Evolutionary conservation across 2,797 vertebrate genomes (phyloP).

Genomic region (Tiaroga cobitis): DNA sequence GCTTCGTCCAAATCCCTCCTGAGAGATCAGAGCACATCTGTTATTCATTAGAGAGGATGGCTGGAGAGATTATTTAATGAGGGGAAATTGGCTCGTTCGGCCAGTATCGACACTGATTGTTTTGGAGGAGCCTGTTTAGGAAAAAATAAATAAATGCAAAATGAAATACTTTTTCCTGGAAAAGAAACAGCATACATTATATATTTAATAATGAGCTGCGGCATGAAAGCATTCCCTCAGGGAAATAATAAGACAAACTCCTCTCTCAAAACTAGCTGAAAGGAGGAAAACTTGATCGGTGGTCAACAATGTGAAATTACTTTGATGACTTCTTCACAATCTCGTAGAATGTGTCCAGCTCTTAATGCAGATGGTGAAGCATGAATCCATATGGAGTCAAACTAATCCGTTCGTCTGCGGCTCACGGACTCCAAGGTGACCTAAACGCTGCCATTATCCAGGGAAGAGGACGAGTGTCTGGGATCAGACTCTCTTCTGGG

Average conservation of each 20-base stretch:
- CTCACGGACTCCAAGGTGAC: conserved; percentile 16
- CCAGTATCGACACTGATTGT: conserved; percentile 1
- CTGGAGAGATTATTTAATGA: conserved; percentile 35
- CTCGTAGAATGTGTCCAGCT: neutral
- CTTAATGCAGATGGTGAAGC: neutral
- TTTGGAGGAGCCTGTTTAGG: neutral
- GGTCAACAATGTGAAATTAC: conserved; percentile 13
- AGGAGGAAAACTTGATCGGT: neutral
- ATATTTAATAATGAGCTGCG: neutral
- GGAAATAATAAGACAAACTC: neutral
- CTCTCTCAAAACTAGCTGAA: neutral
- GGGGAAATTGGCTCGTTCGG: conserved; percentile 9
- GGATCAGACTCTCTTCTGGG: conserved; percentile 27
- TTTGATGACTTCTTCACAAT: conserved; percentile 14
- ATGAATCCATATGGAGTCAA: neutral
- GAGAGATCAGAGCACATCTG: conserved; percentile 63
- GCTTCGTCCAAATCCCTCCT: conserved; percentile 20
- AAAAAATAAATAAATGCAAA: neutral
- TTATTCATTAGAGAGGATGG: conserved; percentile 56
- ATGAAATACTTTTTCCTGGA: conserved; percentile 17
- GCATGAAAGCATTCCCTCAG: neutral
- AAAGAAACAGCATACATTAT: conserved; percentile 4
- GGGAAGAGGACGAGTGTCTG: neutral
- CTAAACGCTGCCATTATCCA: conserved; percentile 21
- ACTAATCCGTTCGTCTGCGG: conserved; percentile 4